phyloP scores from a whole-genome alignment of 2,797 vertebrate species.

The Tapirus indicus region DNA sequence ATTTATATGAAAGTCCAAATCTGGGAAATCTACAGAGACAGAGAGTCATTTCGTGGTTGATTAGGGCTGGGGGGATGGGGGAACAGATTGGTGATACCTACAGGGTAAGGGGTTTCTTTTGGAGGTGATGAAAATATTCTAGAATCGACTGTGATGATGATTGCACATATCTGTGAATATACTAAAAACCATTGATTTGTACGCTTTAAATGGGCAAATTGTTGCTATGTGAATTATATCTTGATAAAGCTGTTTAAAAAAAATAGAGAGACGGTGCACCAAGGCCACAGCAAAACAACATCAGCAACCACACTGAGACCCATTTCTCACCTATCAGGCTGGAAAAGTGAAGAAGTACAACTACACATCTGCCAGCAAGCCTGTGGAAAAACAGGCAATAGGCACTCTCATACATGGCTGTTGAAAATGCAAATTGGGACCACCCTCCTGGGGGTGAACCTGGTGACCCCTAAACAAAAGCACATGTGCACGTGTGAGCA shows the following conservation, averaged over 20 bases:
- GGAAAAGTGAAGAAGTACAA: background rate
- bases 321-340: background rate
- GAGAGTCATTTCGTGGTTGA: background rate
- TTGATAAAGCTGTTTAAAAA: background rate
- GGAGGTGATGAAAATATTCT: background rate
- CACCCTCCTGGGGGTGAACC: background rate
- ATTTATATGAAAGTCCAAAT: background rate
- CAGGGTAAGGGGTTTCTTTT: background rate
- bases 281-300: background rate
- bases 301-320: background rate
- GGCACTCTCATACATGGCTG: rapidly evolving
- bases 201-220: background rate
- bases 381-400: background rate
- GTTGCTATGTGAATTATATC: background rate
- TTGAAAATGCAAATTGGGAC: rapidly evolving
- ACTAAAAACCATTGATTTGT: background rate
- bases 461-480: background rate
- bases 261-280: background rate
- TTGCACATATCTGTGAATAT: background rate
- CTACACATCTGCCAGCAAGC: rapidly evolving
- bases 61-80: no score
- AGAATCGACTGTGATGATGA: no score
- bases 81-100: background rate
- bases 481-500: background rate
- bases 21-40: background rate